Evolutionary conservation across 2,113 vertebrate species (phyloP).

Genomic region (Hippocampus mohnikei): DNA sequence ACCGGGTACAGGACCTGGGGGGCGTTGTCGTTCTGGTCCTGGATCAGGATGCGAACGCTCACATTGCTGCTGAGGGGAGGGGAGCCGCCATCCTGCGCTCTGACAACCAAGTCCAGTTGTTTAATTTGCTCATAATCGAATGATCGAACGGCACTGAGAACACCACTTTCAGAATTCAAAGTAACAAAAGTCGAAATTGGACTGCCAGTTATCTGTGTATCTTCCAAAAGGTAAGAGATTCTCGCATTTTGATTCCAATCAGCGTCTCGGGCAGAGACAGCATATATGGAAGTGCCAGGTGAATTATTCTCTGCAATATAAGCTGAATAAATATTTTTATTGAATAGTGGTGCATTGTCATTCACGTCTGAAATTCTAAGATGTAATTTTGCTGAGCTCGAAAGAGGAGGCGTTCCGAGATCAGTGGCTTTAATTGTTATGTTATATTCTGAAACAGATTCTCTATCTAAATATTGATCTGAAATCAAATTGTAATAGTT

Average conservation of each 20-base stretch:
- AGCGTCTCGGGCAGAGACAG: no score
- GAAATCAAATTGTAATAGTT: constrained; percentile 41
- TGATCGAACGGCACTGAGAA: no score
- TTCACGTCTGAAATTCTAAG: constrained; percentile 68
- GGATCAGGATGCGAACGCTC: constrained; percentile 42
- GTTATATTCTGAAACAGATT: constrained; percentile 31
- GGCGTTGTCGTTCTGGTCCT: constrained; percentile 57
- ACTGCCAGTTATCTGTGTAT: no score
- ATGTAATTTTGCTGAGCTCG: constrained; percentile 51
- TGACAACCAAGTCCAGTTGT: constrained; percentile 53
- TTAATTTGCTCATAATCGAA: no score
- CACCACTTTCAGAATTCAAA: no score
- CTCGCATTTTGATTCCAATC: no score
- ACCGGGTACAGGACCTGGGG: constrained; percentile 57
- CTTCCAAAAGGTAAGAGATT: no score
- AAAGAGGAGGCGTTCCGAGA: constrained; percentile 59
- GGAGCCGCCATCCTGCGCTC: constrained; percentile 52
- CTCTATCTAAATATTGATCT: constrained; percentile 39
- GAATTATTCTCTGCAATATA: no score
- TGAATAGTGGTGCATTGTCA: constrained; percentile 68
- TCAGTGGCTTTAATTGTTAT: constrained; percentile 41
- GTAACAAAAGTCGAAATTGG: no score
- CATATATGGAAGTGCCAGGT: no score
- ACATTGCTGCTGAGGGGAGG: constrained; percentile 34
- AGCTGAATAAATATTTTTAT: constrained; percentile 57